Percentiles rank a stretch among this genome's conserved stretches.
These are phyloP conservation scores for Oreochromis aureus DNA, from an alignment of 2,113 vertebrate genomes.

Conservation along the genomic window DNA sequence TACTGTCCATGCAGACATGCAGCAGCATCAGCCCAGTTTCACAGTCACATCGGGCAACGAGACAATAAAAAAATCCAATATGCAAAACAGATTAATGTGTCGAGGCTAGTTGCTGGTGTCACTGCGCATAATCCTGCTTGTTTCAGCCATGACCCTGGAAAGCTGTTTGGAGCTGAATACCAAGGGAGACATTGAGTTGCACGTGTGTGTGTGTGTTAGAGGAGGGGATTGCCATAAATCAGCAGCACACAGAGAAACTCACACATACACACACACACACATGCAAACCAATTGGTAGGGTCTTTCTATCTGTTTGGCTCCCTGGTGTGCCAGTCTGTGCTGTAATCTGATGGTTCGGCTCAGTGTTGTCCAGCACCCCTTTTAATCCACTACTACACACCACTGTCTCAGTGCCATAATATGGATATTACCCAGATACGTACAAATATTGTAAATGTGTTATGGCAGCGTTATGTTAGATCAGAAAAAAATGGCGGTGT, in stretches of 20 bases:
- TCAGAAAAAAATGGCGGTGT: background rate
- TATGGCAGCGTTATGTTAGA: background rate
- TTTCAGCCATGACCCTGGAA: constrained; percentile 33
- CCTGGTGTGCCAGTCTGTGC: background rate
- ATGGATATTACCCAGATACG: background rate
- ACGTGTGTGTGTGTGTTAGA: background rate
- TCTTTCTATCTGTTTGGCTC: background rate
- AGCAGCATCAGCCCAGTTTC: background rate
- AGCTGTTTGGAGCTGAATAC: constrained; percentile 26
- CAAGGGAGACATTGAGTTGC: background rate
- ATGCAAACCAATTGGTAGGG: background rate
- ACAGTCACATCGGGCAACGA: background rate
- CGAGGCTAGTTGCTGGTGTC: constrained; percentile 15
- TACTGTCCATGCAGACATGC: background rate
- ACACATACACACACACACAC: background rate
- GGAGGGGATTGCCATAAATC: constrained; percentile 12
- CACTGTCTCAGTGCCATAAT: background rate
- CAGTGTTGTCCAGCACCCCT: background rate
- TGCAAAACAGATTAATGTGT: constrained; percentile 24
- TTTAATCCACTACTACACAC: background rate
- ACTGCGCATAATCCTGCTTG: constrained; percentile 31
- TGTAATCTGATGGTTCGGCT: constrained; percentile 13
- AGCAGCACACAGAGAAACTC: background rate
- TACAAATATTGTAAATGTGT: background rate
- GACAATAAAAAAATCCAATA: background rate